Evolutionary conservation across 2,888 invertebrate species (phyloP), one percentile per base, ranked within the genome.

Genomic region (Acleris literana): DNA sequence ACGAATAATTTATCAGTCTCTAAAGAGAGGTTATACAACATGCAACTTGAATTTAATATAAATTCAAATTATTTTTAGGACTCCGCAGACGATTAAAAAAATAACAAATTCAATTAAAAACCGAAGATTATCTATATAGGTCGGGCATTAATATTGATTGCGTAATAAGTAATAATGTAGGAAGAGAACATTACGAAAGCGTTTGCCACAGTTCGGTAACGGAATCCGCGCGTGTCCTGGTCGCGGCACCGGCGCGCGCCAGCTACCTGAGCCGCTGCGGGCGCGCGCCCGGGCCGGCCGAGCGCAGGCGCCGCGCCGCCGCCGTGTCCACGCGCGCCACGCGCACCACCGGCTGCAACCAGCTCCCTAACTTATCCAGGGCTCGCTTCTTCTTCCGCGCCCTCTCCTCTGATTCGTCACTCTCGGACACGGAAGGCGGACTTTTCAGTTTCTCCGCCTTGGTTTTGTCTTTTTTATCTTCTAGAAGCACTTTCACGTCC

Each of bases 261-360:
- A 76, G 90, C 86, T 88, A 87, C 76, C 89, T 81, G 72, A 72
- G 72, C 29, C 77, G 69, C 53, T 60, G 71, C 69, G 77, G n/a
- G 65, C 79, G 68, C 71, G 78, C 49, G 25, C 61, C 48, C 22
- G 68, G 64, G 11, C 72, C 87, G 1, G 88, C 86, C 0, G 90
- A 90, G 54, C 89, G 86, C 68, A 90, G 80, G 0, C 87, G 74
- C 0, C 89, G 79, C 43, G 86, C 82, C 17, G 81, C 83, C 25
- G 71, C 71, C 0, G 86, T 77, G 70, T 95, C 94, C 73, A 95
- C 93, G 71, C 95, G 94, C 79, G 94, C 94, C 72, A 95, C 95
- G 13, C 94, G 90, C 73, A 95, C 95, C 68, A 94, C 94, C 0
- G 95, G 95, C 81, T 95, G 95, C 78, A 94, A 90, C 78, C 94